These are phyloP conservation scores for Phyllostomus hastatus DNA, from an alignment of 2,113 vertebrate species.

Conservation along the genomic window DNA sequence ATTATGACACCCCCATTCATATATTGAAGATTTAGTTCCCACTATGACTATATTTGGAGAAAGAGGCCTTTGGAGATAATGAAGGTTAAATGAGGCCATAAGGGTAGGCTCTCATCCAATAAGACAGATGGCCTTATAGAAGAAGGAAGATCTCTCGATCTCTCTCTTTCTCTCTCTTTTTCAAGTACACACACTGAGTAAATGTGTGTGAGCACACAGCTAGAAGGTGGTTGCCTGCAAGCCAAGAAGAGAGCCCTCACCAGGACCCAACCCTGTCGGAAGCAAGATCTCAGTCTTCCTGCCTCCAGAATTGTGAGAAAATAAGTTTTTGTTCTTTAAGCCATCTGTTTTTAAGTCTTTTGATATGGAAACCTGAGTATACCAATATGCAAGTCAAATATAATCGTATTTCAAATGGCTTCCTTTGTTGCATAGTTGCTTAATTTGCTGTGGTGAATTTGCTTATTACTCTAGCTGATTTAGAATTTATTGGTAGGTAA, in stretches of 20 bases:
- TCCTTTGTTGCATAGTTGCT: background rate
- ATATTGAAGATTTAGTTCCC: background rate
- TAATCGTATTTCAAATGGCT: background rate
- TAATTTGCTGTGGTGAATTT: background rate
- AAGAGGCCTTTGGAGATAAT: background rate
- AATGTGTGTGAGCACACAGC: background rate
- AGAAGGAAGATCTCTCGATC: background rate
- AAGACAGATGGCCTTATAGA: background rate
- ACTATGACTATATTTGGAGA: background rate
- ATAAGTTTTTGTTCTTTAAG: background rate
- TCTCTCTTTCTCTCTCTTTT: background rate
- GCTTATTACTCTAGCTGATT: background rate
- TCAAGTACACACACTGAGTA: background rate
- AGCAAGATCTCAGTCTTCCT: background rate
- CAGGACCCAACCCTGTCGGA: too few species aligned
- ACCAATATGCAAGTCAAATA: background rate
- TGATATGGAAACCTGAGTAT: background rate
- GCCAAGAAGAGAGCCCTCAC: background rate
- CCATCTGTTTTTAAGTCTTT: background rate
- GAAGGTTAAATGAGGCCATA: background rate
- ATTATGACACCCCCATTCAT: background rate
- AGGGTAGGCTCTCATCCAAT: background rate
- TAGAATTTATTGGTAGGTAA: background rate
- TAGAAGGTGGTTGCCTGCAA: background rate
- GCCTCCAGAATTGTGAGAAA: background rate